A percentile compares a stretch with the other conserved stretches of the same genome.
phyloP scores from a whole-genome alignment of 1,140 invertebrate species.

The Cydia splendana region DNA sequence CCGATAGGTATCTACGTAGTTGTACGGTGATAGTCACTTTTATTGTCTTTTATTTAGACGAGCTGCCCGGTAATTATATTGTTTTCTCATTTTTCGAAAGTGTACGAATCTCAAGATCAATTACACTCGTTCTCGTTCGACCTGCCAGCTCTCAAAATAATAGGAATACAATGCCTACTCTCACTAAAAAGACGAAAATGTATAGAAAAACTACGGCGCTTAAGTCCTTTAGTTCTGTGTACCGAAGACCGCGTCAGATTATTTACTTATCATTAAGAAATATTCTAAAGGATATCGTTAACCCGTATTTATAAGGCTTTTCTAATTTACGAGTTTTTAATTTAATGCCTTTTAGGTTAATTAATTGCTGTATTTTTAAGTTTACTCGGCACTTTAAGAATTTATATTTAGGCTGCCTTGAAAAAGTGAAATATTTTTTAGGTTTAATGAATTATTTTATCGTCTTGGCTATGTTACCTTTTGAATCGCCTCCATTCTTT shows the following conservation, averaged over 20 bases:
- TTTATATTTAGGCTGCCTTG: conserved; percentile 35
- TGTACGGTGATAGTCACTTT: too few relatives aligned
- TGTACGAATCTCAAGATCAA: background rate
- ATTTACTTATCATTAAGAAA: conserved; percentile 26
- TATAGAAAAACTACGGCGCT: background rate
- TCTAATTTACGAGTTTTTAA: conserved; percentile 16
- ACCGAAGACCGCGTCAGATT: background rate
- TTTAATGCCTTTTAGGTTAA: conserved; percentile 10
- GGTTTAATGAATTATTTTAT: background rate
- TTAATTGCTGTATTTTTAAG: background rate
- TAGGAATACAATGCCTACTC: background rate
- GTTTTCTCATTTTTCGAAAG: background rate
- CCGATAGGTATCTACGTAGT: too few relatives aligned
- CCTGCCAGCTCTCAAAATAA: background rate
- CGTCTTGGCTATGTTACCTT: too few relatives aligned
- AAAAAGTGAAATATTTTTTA: background rate
- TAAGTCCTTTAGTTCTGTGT: background rate
- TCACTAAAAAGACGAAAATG: background rate
- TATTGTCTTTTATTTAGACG: too few relatives aligned
- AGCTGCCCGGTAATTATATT: too few relatives aligned
- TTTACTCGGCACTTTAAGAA: background rate
- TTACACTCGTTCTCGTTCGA: background rate
- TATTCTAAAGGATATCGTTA: background rate
- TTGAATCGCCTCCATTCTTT: too few relatives aligned
- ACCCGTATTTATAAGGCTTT: conserved; percentile 7